Conservation (phyloP, 53 echinoderm and acorn worm species). For the Crossaster papposus region DNA sequence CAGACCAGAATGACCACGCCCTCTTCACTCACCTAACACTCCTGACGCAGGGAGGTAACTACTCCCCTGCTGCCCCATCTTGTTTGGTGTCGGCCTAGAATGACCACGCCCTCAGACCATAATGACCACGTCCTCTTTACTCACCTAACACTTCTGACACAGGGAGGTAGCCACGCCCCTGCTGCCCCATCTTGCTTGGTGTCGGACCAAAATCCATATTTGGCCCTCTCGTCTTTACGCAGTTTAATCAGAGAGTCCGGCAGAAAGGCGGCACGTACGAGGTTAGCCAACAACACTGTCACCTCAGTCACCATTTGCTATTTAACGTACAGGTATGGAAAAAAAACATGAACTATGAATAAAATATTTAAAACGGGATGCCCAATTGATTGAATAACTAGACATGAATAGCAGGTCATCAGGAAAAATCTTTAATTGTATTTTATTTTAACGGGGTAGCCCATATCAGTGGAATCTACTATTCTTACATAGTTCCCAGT, state of each 20-base stretch:
- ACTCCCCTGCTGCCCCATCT: constrained; percentile 83
- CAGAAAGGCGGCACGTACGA: constrained; percentile 95
- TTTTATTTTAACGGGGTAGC: too few relatives aligned
- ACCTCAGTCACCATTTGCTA: constrained; percentile 92
- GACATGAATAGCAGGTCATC: too few relatives aligned
- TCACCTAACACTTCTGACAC: constrained; percentile 92
- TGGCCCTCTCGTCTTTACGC: constrained; percentile 70
- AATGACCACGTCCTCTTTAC: neutral
- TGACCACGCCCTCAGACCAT: constrained; percentile 12
- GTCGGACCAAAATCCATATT: constrained; percentile 81
- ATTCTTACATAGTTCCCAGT: too few relatives aligned
- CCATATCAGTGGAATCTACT: too few relatives aligned
- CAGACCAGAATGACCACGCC: neutral
- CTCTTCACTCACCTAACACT: constrained; percentile 74
- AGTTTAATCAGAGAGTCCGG: constrained; percentile 78
- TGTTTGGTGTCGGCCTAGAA: constrained; percentile 53
- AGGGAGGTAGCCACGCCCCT: constrained; percentile 96
- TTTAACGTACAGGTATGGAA: neutral
- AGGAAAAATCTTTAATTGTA: too few relatives aligned
- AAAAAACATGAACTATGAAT: neutral
- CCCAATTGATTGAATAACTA: too few relatives aligned
- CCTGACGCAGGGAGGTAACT: constrained; percentile 97
- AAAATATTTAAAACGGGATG: too few relatives aligned
- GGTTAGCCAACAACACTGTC: constrained; percentile 79
- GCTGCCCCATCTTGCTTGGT: constrained; percentile 77